A percentile compares a stretch with the other conserved stretches of the same genome.
Conservation (phyloP, 2,113 vertebrate species). For the Spermophilus dauricus region DNA sequence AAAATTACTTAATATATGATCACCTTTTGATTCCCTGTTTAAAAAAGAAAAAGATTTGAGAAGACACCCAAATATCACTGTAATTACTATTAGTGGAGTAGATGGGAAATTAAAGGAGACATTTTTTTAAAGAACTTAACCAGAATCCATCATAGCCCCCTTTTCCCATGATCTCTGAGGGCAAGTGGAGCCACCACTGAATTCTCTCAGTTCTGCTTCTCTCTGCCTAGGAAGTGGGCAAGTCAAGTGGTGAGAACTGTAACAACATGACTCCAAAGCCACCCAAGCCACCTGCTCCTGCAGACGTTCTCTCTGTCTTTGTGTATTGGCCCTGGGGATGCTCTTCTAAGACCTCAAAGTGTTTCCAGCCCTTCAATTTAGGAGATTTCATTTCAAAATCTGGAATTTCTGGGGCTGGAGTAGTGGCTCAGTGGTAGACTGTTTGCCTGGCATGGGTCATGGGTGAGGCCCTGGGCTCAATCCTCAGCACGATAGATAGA, state of each 20-base stretch:
- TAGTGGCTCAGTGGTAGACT: too few species aligned
- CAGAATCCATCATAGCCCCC: not conserved
- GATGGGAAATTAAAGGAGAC: not conserved
- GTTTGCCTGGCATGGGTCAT: too few species aligned
- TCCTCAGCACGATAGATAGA: too few species aligned
- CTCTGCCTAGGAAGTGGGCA: not conserved
- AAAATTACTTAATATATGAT: not conserved
- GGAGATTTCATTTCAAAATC: slow-evolving; percentile 34
- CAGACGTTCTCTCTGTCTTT: not conserved
- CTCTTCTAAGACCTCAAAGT: not conserved
- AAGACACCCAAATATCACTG: not conserved
- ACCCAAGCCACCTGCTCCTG: not conserved
- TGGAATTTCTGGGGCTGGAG: not conserved
- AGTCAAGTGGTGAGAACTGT: not conserved
- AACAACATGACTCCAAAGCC: not conserved
- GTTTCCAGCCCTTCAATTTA: not conserved
- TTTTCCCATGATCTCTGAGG: not conserved
- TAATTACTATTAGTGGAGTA: not conserved
- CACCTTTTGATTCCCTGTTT: not conserved
- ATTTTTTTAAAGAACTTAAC: not conserved
- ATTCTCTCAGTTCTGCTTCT: not conserved
- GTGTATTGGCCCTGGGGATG: not conserved
- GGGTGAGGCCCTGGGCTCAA: too few species aligned
- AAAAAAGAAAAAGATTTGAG: not conserved
- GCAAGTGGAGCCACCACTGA: not conserved